Conservation (phyloP, 2,113 vertebrate species). For the Herpailurus yagouaroundi region DNA sequence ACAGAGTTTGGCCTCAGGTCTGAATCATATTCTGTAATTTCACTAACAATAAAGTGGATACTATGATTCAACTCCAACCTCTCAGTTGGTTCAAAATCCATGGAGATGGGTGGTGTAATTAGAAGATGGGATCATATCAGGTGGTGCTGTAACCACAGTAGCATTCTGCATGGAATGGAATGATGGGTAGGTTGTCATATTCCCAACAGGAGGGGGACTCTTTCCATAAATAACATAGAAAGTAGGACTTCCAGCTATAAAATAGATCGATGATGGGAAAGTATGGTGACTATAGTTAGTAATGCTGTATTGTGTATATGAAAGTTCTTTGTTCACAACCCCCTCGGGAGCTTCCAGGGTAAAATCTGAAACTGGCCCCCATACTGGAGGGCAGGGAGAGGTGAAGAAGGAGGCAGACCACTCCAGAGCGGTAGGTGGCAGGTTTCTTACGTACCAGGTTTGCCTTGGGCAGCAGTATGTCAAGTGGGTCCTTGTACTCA, state of each 20-base stretch:
- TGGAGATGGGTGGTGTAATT: not conserved
- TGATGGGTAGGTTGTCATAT: not conserved
- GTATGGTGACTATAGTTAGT: not conserved
- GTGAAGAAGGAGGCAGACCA: too few species aligned
- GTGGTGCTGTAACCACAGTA: not conserved
- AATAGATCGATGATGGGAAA: not conserved
- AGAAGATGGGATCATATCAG: not conserved
- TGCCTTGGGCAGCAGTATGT: too few species aligned
- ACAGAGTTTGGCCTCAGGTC: not conserved
- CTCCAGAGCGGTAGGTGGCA: too few species aligned
- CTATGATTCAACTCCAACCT: not conserved
- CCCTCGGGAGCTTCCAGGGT: too few species aligned
- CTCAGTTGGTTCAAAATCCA: not conserved
- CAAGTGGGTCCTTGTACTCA: too few species aligned
- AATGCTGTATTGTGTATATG: not conserved
- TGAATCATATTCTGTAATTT: not conserved
- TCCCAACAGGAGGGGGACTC: not conserved
- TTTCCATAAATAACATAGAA: not conserved
- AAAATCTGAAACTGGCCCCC: too few species aligned
- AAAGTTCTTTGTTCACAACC: not conserved
- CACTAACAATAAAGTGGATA: not conserved
- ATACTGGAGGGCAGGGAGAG: too few species aligned
- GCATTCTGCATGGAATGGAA: not conserved
- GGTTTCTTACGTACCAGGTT: too few species aligned
- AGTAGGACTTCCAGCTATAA: not conserved